Percentiles rank a stretch among this genome's conserved stretches.
These are phyloP conservation scores for Lottia gigantea DNA, from an alignment of 2,888 invertebrate species.

Conservation along the genomic window DNA sequence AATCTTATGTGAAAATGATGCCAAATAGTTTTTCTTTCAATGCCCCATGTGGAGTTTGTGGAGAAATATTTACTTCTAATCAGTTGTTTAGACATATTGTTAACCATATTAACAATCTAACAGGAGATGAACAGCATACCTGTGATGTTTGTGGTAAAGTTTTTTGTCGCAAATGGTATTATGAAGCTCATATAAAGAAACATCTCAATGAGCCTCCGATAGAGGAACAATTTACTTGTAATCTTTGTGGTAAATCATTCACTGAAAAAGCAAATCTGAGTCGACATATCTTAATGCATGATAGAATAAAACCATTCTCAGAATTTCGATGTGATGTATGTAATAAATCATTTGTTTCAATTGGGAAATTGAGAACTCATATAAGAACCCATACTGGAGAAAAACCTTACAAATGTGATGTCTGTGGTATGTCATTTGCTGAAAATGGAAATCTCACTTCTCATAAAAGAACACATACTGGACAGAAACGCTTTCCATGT, in stretches of 20 bases:
- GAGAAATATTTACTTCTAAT: background rate
- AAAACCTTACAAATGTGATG: background rate
- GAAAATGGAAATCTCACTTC: background rate
- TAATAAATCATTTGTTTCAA: background rate
- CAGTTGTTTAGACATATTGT: background rate
- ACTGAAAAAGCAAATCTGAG: background rate
- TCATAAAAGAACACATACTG: background rate
- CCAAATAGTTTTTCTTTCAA: no score
- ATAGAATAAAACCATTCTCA: background rate
- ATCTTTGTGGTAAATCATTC: constrained; percentile 17
- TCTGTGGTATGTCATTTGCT: background rate
- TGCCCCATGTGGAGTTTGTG: no score
- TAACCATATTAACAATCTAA: constrained; percentile 10
- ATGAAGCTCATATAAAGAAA: constrained; percentile 10
- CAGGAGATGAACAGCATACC: constrained; percentile 16
- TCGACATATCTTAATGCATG: background rate
- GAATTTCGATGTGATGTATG: background rate
- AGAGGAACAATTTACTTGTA: constrained; percentile 14
- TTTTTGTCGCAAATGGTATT: background rate
- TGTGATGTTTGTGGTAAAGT: constrained; percentile 22
- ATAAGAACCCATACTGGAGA: background rate
- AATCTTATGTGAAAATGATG: no score
- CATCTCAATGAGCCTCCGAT: constrained; percentile 14
- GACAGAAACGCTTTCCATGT: constrained; percentile 10
- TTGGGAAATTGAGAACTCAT: background rate